Evolutionary conservation across 2,113 vertebrate genomes (phyloP).

Genomic region (Cettia cetti): DNA sequence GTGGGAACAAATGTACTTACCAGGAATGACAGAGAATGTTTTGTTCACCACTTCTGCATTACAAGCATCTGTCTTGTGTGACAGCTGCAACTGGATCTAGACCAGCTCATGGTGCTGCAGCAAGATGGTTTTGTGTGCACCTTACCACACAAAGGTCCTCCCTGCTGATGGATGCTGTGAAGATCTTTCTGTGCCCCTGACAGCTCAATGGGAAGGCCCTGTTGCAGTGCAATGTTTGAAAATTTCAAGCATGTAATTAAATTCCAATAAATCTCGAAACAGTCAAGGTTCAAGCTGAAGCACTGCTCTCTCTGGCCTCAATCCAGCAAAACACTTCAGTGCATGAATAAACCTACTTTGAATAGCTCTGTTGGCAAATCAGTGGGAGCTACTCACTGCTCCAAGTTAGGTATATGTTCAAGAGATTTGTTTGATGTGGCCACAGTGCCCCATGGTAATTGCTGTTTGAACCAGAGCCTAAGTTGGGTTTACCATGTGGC

Average conservation of each 20-base stretch:
- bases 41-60: not conserved
- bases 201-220: not conserved
- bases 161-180: not conserved
- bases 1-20: not conserved
- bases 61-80: not conserved
- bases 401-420: not conserved
- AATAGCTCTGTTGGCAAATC: not conserved
- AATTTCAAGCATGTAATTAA: not conserved
- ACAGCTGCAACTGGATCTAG: not conserved
- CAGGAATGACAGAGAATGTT: not conserved
- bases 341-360: not conserved
- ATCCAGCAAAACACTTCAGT: not conserved
- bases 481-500: not conserved
- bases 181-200: not conserved
- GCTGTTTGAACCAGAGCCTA: not conserved
- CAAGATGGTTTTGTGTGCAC: not conserved
- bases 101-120: not conserved
- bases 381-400: not conserved
- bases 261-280: not conserved
- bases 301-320: not conserved
- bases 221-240: rapidly evolving
- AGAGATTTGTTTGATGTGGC: not conserved
- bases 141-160: not conserved
- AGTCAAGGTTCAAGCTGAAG: not conserved
- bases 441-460: not conserved